Evolutionary conservation across 1,140 invertebrate genomes (phyloP), one percentile per base, ranked within the genome.

Genomic region (Drepana arcuata): DNA sequence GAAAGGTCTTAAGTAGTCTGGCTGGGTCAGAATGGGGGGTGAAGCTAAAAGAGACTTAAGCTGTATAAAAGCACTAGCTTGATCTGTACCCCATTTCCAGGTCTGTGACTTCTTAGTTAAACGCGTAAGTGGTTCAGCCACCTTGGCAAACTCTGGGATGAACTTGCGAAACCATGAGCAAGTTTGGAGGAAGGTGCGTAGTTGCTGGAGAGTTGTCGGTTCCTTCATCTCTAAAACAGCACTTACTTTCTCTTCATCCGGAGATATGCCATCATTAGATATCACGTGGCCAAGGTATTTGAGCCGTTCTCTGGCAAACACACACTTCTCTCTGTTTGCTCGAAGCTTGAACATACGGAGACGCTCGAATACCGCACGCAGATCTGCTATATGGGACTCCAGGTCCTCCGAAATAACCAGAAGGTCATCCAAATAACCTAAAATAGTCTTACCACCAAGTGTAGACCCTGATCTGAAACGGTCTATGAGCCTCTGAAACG

Each of bases 401-500:
- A n/a, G n/a, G n/a, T n/a, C n/a, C n/a, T n/a, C n/a, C n/a, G n/a
- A n/a, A n/a, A n/a, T n/a, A n/a, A n/a, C n/a, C n/a, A n/a, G n/a
- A n/a, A n/a, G n/a, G n/a, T n/a, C n/a, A n/a, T n/a, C n/a, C n/a
- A n/a, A n/a, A n/a, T n/a, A n/a, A n/a, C n/a, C n/a, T n/a, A n/a
- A n/a, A n/a, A n/a, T n/a, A n/a, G n/a, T n/a, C n/a, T n/a, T n/a
- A n/a, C n/a, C n/a, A n/a, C n/a, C n/a, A n/a, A n/a, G n/a, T n/a
- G 41, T 34, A 13, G 45, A 24, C 2, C 49, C 40, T 10, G 54
- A 46, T 30, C 36, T 33, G 15, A 75, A 48, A 12, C 53, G 29
- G 26, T 78, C 63, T 0, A 84, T 74, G 0, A 80, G 35, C n/a
- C 73, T 45, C 56, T 83, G 68, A 42, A 86, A 85, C 7, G 71